Conservation (phyloP, 2,113 vertebrate species). For the Catagonus wagneri region DNA sequence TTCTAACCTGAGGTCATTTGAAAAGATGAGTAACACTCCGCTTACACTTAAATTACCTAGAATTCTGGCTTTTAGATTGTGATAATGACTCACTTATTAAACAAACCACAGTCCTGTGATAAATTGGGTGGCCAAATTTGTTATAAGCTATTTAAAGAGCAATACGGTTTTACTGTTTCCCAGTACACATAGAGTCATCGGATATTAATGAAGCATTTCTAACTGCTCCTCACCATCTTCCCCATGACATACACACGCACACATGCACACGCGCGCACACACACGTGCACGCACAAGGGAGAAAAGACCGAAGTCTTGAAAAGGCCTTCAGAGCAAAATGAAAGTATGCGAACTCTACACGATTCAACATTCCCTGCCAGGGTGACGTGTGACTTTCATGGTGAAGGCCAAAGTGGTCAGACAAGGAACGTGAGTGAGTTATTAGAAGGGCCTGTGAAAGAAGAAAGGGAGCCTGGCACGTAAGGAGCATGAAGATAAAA, state of each 20-base stretch:
- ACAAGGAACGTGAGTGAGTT: conserved; percentile 68
- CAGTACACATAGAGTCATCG: not conserved
- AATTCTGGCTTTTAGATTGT: not conserved
- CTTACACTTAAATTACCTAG: not conserved
- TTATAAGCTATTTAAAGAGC: conserved; percentile 45
- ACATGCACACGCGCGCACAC: not conserved
- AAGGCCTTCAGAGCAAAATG: conserved; percentile 55
- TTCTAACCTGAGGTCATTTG: not conserved
- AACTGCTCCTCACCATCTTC: not conserved
- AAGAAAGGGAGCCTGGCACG: conserved; percentile 71
- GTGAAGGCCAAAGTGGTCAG: conserved; percentile 52
- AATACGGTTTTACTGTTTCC: conserved; percentile 28
- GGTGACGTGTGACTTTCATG: conserved; percentile 52
- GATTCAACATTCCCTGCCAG: not conserved
- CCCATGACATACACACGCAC: not conserved
- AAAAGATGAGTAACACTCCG: not conserved
- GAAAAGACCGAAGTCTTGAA: not conserved
- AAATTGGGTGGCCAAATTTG: not conserved
- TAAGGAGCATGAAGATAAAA: conserved; percentile 72
- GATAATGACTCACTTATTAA: conserved; percentile 65
- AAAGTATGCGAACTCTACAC: not conserved
- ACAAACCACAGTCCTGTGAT: conserved; percentile 34
- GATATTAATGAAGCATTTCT: not conserved
- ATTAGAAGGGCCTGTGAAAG: conserved; percentile 65
- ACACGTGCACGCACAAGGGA: not conserved